These are phyloP conservation scores for Aurelia aurita complex sp. Pacific DNA, from an alignment of 30 jellyfish, hydroid and myxozoan genomes.

Conservation along the genomic window DNA sequence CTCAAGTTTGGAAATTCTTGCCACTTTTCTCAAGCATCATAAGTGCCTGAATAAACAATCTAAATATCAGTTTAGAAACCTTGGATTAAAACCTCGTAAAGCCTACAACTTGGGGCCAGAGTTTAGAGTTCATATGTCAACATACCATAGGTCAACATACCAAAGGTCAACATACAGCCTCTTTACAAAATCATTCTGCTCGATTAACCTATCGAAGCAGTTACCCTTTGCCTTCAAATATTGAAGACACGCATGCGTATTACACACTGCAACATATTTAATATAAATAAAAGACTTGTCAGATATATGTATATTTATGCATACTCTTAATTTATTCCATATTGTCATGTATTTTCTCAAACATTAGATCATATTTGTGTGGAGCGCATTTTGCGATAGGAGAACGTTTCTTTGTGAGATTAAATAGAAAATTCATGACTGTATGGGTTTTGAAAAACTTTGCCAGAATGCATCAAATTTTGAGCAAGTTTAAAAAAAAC, in stretches of 20 bases:
- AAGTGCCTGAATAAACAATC: no score
- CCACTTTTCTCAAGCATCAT: no score
- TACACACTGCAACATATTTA: conserved; percentile 66
- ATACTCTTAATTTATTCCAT: conserved; percentile 62
- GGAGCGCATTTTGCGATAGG: conserved; percentile 13
- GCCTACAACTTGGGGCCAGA: neutral
- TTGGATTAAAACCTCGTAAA: no score
- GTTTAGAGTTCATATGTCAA: neutral
- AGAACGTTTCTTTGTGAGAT: neutral
- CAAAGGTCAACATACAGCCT: conserved; percentile 41
- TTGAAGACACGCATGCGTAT: conserved; percentile 76
- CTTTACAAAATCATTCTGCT: conserved; percentile 44
- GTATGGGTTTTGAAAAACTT: no score
- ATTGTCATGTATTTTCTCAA: conserved; percentile 50
- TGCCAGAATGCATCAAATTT: no score
- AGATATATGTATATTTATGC: conserved; percentile 56
- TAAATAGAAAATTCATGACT: neutral
- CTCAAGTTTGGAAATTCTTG: no score
- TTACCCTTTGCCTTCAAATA: conserved; percentile 72
- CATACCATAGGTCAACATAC: neutral
- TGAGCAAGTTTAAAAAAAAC: no score
- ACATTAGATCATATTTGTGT: conserved; percentile 32
- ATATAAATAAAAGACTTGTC: conserved; percentile 50
- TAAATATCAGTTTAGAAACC: no score
- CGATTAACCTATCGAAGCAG: conserved; percentile 58